These are phyloP conservation scores for Lagopus leucura DNA, from an alignment of 2,113 vertebrate species.

Conservation along the genomic window DNA sequence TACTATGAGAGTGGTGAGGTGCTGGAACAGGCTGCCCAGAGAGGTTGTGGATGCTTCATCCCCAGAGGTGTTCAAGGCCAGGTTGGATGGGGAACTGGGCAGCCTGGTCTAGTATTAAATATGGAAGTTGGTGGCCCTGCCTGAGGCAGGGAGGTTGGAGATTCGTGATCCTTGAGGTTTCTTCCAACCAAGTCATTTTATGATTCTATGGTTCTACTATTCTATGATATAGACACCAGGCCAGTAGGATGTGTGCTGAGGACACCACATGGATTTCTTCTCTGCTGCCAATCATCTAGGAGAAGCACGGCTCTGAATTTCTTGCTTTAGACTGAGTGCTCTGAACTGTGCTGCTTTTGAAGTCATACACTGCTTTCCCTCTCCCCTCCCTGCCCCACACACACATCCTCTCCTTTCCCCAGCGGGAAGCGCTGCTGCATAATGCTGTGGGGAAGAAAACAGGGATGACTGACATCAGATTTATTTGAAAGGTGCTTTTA, in stretches of 20 bases:
- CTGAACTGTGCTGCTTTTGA: conserved; percentile 1
- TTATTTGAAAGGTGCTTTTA: conserved; percentile 62
- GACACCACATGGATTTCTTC: conserved; percentile 16
- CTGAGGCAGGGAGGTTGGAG: no score
- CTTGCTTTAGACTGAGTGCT: conserved; percentile 9
- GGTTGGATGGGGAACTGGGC: no score
- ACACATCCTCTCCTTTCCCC: not conserved
- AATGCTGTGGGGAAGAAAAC: not conserved
- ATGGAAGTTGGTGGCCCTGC: no score
- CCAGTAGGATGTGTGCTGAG: conserved; percentile 23
- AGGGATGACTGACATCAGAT: conserved; percentile 53
- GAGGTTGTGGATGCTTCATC: no score
- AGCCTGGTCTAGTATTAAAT: no score
- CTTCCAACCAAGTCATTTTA: no score
- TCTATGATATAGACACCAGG: not conserved
- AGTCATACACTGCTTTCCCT: not conserved
- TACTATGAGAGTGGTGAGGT: no score
- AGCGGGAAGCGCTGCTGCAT: rapidly evolving
- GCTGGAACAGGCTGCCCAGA: no score
- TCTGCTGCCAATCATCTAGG: not conserved
- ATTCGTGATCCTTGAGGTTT: no score
- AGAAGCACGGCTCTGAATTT: not conserved
- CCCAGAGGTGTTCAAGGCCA: no score
- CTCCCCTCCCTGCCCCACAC: conserved; percentile 1
- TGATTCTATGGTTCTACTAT: no score